Percentiles rank a stretch among this genome's conserved stretches.
These are phyloP conservation scores for Chymomyza costata DNA, from an alignment of 1,140 invertebrate species.

Conservation along the genomic window DNA sequence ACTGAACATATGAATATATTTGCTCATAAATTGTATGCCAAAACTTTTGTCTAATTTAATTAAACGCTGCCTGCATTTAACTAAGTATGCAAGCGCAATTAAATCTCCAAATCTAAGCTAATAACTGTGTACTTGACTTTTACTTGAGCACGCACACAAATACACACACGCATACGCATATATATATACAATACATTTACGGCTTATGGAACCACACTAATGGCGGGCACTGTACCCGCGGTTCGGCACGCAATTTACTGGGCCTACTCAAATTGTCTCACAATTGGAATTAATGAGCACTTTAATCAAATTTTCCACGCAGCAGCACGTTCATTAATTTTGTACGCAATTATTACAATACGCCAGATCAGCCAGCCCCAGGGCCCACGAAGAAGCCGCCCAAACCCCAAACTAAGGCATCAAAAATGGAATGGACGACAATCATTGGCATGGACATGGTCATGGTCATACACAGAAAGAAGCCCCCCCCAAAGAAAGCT, in stretches of 20 bases:
- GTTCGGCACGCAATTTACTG: not conserved
- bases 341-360: conserved; percentile 60
- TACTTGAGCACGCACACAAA: conserved; percentile 7
- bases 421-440: too few relatives aligned
- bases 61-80: conserved; percentile 10
- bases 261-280: conserved; percentile 35
- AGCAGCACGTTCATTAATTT: conserved; percentile 70
- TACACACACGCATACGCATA: conserved; percentile 1
- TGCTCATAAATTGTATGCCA: not conserved
- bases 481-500: too few relatives aligned
- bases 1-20: conserved; percentile 9
- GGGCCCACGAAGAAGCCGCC: too few relatives aligned
- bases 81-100: conserved; percentile 36
- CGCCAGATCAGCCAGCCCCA: not conserved
- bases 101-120: conserved; percentile 18
- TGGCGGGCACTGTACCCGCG: not conserved
- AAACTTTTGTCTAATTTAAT: not conserved
- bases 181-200: too few relatives aligned
- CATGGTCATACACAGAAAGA: too few relatives aligned
- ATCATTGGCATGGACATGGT: too few relatives aligned
- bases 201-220: too few relatives aligned
- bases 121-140: conserved; percentile 41
- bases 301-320: conserved; percentile 68
- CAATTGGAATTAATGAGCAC: conserved; percentile 66
- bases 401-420: too few relatives aligned